Evolutionary conservation across 2,113 vertebrate genomes (phyloP).

Genomic region (Okapia johnstoni): DNA sequence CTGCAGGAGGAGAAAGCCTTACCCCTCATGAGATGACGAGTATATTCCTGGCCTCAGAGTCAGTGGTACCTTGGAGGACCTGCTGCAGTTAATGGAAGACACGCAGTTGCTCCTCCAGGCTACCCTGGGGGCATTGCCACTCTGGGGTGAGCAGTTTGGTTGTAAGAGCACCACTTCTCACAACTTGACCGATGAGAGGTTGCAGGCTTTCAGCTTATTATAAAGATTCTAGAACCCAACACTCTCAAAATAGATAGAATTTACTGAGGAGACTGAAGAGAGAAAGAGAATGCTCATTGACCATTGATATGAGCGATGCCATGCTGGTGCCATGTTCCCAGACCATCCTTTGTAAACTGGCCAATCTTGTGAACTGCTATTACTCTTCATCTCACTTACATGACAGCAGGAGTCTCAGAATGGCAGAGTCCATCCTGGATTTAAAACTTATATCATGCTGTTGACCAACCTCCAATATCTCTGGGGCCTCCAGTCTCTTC

Average conservation of each 20-base stretch:
- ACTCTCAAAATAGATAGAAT: not conserved
- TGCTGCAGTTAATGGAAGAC: not conserved
- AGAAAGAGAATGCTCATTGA: not conserved
- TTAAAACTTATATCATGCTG: not conserved
- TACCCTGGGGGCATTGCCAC: rapidly evolving
- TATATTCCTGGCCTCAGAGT: not conserved
- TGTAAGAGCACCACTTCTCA: not conserved
- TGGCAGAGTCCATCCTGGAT: rapidly evolving
- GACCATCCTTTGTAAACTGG: too few relatives aligned
- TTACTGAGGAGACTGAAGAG: not conserved
- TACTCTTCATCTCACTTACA: too few relatives aligned
- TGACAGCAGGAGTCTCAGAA: too few relatives aligned
- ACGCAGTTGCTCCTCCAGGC: not conserved
- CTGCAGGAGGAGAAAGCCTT: not conserved
- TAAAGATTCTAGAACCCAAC: not conserved
- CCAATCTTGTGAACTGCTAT: not conserved
- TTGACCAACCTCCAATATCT: not conserved
- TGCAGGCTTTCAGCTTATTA: not conserved
- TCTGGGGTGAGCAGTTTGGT: not conserved
- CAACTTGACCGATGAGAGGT: not conserved
- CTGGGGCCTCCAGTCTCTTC: not conserved
- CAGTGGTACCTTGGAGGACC: rapidly evolving
- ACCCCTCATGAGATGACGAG: not conserved
- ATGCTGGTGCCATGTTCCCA: not conserved
- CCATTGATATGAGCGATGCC: not conserved